A percentile compares a stretch with the other conserved stretches of the same genome.
phyloP scores from a whole-genome alignment of 1,140 invertebrate genomes.

The Maniola jurtina region DNA sequence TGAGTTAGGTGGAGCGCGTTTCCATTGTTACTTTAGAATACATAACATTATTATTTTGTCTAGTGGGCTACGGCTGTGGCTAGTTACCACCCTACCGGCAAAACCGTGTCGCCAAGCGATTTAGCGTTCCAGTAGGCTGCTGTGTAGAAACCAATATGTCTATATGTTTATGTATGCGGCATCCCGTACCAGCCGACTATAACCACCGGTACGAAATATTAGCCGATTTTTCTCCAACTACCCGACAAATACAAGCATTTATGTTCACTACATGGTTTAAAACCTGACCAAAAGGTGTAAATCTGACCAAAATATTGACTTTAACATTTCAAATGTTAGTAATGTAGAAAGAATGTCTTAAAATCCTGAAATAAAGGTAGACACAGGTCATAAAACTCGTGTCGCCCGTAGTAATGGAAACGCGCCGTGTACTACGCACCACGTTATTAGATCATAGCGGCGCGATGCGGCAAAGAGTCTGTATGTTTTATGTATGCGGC shows the following conservation, averaged over 20 bases:
- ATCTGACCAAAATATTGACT: too few species aligned
- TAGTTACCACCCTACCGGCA: too few species aligned
- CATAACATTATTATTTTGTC: too few species aligned
- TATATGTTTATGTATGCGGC: constrained; percentile 46
- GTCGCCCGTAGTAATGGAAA: constrained; percentile 15
- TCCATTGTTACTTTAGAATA: constrained; percentile 11
- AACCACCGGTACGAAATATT: constrained; percentile 39
- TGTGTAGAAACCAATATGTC: too few species aligned
- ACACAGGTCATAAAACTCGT: background rate
- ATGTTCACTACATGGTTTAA: too few species aligned
- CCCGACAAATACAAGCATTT: constrained; percentile 14
- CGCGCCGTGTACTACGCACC: constrained; percentile 24
- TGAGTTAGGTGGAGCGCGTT: constrained; percentile 22
- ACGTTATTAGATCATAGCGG: constrained; percentile 46
- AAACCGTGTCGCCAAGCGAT: too few species aligned
- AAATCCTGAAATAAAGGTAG: too few species aligned
- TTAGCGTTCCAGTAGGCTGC: too few species aligned
- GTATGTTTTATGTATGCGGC: constrained; percentile 47
- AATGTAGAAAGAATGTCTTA: too few species aligned
- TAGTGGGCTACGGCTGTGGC: too few species aligned
- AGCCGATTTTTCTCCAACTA: constrained; percentile 33
- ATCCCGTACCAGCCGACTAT: constrained; percentile 29
- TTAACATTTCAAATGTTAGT: too few species aligned
- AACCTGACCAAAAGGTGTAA: too few species aligned
- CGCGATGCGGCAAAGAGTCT: constrained; percentile 40